Conservation (phyloP, 2,113 vertebrate genomes). For the Nesogale talazaci region DNA sequence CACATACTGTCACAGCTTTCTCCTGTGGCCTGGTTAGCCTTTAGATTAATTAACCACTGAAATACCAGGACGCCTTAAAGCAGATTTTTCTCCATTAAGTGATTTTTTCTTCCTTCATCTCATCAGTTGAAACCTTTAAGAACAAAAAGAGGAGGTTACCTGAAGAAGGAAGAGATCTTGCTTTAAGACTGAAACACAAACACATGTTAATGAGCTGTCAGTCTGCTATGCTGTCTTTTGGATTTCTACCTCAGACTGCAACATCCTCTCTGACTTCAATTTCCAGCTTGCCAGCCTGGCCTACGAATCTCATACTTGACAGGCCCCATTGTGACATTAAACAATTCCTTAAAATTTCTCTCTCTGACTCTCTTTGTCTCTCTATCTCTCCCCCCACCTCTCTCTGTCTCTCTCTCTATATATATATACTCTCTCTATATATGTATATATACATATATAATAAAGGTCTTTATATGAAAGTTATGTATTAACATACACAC, state of each 20-base stretch:
- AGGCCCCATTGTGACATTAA: background rate
- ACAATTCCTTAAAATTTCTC: background rate
- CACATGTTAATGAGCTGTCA: background rate
- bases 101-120: background rate
- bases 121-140: background rate
- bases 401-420: too few relatives aligned
- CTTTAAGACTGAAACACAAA: background rate
- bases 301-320: background rate
- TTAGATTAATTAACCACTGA: background rate
- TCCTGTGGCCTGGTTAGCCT: background rate
- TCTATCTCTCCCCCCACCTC: too few relatives aligned
- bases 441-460: too few relatives aligned
- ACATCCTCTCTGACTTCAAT: background rate
- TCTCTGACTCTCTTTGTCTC: background rate
- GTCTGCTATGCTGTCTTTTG: background rate
- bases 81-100: background rate
- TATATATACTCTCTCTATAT: too few relatives aligned
- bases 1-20: background rate
- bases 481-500: background rate
- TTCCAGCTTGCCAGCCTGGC: background rate
- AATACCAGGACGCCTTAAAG: background rate
- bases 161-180: background rate
- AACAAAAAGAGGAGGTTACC: background rate
- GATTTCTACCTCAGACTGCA: background rate
- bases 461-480: too few relatives aligned